Percentiles rank a stretch among this genome's conserved stretches.
Conservation (phyloP, 92 coral and sea anemone genomes). For the Heliopora coerulea region DNA sequence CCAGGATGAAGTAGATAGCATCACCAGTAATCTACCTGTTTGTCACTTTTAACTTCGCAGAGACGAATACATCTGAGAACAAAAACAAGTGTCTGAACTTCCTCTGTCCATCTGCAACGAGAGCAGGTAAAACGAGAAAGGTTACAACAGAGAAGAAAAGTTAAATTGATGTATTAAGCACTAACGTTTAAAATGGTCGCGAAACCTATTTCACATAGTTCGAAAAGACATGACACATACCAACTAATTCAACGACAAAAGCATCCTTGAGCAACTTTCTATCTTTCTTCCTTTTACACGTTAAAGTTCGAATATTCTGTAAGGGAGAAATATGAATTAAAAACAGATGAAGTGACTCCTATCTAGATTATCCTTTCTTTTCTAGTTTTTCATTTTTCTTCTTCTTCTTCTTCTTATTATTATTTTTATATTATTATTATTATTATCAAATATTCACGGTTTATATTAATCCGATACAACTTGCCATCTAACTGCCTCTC, state of each 20-base stretch:
- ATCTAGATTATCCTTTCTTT: background rate
- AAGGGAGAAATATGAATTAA: background rate
- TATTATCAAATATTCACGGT: no score
- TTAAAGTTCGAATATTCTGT: no score
- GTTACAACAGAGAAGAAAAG: no score
- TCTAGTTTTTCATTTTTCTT: background rate
- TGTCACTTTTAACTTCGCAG: conserved; percentile 79
- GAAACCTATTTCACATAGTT: no score
- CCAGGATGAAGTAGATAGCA: no score
- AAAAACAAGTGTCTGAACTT: conserved; percentile 90
- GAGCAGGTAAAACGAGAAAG: background rate
- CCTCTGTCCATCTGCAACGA: conserved; percentile 81
- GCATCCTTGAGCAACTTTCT: conserved; percentile 84
- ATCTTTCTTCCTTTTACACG: conserved; percentile 82
- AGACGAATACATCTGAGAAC: conserved; percentile 83
- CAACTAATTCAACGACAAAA: conserved; percentile 89
- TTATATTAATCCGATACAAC: no score
- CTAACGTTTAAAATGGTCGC: no score
- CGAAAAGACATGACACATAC: conserved; percentile 45
- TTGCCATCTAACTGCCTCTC: no score
- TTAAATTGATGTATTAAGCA: no score
- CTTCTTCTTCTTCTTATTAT: no score
- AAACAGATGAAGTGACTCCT: background rate
- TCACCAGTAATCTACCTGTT: conserved; percentile 66
- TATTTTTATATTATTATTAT: no score